Evolutionary conservation across 2,113 vertebrate species (phyloP).

Genomic region (Salvator merianae): DNA sequence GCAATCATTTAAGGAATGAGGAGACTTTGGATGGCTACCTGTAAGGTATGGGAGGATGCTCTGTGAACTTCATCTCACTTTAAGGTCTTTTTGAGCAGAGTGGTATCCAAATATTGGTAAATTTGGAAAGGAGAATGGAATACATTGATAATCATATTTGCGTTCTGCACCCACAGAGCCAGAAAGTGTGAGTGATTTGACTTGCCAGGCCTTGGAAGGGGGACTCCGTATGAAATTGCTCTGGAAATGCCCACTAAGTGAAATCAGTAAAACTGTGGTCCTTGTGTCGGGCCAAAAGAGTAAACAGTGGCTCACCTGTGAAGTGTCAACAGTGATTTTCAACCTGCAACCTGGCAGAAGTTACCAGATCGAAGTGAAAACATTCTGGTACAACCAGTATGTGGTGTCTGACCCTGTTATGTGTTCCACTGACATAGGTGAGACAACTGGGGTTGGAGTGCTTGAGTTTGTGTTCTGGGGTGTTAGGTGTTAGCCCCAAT

Average conservation of each 20-base stretch:
- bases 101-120: background rate
- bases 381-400: background rate
- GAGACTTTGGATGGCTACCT: too few species aligned
- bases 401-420: rapidly evolving
- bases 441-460: background rate
- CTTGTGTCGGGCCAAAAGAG: background rate
- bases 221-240: background rate
- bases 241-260: rapidly evolving
- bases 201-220: background rate
- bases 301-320: background rate
- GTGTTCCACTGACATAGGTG: constrained; percentile 29
- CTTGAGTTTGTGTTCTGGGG: too few species aligned
- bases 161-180: constrained; percentile 15
- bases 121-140: background rate
- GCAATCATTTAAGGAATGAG: too few species aligned
- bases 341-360: background rate
- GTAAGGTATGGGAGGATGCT: too few species aligned
- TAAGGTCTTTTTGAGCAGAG: background rate
- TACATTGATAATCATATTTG: background rate
- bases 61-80: background rate
- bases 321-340: background rate
- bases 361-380: constrained; percentile 21
- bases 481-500: background rate
- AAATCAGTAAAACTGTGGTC: background rate
- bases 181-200: background rate